Percentiles rank a stretch among this genome's conserved stretches.
Conservation (phyloP, 2,888 invertebrate genomes). For the Megamerina dolium region DNA sequence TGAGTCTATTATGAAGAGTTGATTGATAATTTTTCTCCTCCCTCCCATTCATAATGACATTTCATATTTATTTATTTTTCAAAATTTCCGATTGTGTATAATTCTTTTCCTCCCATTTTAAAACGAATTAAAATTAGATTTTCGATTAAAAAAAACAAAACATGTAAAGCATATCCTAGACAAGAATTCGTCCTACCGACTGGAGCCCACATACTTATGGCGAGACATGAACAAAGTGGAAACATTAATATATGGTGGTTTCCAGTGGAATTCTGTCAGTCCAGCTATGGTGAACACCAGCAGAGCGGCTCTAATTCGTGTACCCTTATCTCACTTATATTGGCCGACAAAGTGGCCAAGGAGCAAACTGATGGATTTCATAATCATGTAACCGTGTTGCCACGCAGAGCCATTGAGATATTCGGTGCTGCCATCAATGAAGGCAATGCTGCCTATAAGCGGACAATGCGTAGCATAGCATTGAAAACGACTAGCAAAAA, state of each 20-base stretch:
- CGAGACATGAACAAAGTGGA: conserved; percentile 35
- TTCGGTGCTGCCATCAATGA: conserved; percentile 55
- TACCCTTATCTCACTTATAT: conserved; percentile 56
- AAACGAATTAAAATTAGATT: no score
- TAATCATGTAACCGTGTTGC: conserved; percentile 21
- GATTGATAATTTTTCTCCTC: no score
- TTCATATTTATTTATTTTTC: no score
- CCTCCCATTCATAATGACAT: no score
- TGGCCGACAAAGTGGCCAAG: conserved; percentile 51
- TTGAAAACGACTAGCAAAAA: conserved; percentile 49
- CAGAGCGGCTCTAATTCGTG: conserved; percentile 57
- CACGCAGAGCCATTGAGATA: conserved; percentile 48
- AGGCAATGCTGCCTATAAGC: conserved; percentile 55
- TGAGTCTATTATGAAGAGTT: no score
- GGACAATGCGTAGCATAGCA: conserved; percentile 24
- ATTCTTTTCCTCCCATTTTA: no score
- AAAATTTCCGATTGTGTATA: no score
- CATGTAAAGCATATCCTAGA: no score
- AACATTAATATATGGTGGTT: conserved; percentile 53
- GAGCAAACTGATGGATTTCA: conserved; percentile 25
- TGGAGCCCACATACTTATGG: no score
- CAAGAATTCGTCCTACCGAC: no score
- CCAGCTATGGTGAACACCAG: conserved; percentile 52
- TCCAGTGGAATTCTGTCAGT: conserved; percentile 56
- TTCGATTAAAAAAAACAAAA: no score